phyloP scores from a whole-genome alignment of 2,888 invertebrate genomes.

The Cerastis leucographa region DNA sequence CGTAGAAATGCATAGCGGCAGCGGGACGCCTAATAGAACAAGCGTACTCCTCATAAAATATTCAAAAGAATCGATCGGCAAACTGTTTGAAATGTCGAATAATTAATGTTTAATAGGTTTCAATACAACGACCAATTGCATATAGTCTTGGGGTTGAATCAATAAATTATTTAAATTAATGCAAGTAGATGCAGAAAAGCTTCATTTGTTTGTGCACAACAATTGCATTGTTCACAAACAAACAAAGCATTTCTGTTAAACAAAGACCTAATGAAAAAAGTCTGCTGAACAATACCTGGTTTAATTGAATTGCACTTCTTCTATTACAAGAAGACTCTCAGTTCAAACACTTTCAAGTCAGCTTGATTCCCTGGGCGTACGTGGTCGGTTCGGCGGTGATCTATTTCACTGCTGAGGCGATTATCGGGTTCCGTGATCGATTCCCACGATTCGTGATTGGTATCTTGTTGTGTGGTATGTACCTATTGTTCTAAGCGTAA shows the following conservation, averaged over 20 bases:
- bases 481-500: too few species aligned
- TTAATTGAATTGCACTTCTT: conserved; percentile 3
- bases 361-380: too few species aligned
- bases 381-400: too few species aligned
- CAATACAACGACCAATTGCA: not conserved
- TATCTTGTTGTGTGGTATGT: too few species aligned
- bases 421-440: too few species aligned
- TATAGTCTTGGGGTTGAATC: not conserved
- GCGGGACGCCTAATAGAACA: not conserved
- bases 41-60: not conserved
- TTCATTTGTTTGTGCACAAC: not conserved
- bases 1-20: conserved; percentile 12
- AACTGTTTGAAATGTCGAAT: not conserved
- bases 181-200: not conserved
- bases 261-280: not conserved
- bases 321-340: not conserved
- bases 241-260: not conserved
- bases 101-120: not conserved
- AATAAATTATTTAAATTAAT: not conserved
- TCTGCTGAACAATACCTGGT: not conserved
- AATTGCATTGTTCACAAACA: conserved; percentile 4
- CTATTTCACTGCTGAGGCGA: too few species aligned
- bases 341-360: too few species aligned
- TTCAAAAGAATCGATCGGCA: conserved; percentile 7
- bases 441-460: too few species aligned